Conservation (phyloP, 2,888 invertebrate genomes). For the Mongoloraphidia duomilia region DNA sequence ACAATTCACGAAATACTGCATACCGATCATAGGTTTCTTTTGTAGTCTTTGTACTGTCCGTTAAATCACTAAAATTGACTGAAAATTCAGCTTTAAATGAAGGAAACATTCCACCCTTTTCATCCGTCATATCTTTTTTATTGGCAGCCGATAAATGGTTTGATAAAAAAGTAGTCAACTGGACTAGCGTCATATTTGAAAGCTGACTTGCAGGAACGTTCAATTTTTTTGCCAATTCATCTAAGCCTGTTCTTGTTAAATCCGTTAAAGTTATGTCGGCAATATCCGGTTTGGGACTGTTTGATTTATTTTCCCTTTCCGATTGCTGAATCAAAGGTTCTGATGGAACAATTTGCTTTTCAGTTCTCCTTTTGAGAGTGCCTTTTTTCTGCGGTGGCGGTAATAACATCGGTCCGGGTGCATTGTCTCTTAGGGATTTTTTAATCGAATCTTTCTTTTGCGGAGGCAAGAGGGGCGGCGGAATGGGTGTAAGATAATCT, state of each 20-base stretch:
- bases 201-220: conserved; percentile 65
- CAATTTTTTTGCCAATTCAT: conserved; percentile 59
- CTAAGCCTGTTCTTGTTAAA: conserved; percentile 65
- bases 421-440: conserved; percentile 8
- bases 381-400: conserved; percentile 33
- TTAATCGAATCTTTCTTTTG: conserved; percentile 18
- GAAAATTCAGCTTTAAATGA: conserved; percentile 52
- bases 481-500: conserved; percentile 53
- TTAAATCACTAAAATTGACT: conserved; percentile 51
- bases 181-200: conserved; percentile 75
- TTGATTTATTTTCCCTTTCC: conserved; percentile 7
- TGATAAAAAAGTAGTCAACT: conserved; percentile 67
- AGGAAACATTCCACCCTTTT: conserved; percentile 33
- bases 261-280: conserved; percentile 58
- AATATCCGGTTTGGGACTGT: conserved; percentile 1
- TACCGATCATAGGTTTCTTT: conserved; percentile 56
- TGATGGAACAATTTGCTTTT: conserved; percentile 8
- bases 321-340: conserved; percentile 13
- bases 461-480: conserved; percentile 35
- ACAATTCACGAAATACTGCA: conserved; percentile 71
- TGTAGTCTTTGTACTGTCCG: conserved; percentile 13
- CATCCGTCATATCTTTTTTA: conserved; percentile 21
- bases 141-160: conserved; percentile 35
- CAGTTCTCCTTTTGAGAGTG: conserved; percentile 17
- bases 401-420: conserved; percentile 28